Conservation (phyloP, 2,113 vertebrate species). For the Kryptolebias marmoratus region DNA sequence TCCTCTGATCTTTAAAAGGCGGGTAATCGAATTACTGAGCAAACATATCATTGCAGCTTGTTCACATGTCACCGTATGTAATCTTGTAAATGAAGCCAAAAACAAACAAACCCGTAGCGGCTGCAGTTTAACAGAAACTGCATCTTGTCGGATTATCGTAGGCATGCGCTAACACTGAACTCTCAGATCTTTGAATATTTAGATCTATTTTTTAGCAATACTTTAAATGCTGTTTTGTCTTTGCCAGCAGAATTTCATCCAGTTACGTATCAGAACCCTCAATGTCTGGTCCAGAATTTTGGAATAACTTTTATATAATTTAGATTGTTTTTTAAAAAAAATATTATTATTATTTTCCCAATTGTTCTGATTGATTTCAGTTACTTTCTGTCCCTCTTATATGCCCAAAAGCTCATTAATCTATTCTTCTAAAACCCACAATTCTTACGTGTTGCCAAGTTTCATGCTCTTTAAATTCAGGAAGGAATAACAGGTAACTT, state of each 20-base stretch:
- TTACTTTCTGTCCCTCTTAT: background rate
- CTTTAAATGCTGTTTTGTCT: background rate
- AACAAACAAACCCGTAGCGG: slow-evolving; percentile 44
- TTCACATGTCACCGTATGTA: slow-evolving; percentile 17
- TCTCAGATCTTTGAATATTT: slow-evolving; percentile 8
- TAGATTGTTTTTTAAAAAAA: background rate
- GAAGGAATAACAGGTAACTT: background rate
- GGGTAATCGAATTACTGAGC: slow-evolving; percentile 19
- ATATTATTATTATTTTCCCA: background rate
- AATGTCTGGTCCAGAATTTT: background rate
- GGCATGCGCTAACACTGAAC: slow-evolving; percentile 25
- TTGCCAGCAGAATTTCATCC: background rate
- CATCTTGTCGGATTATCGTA: slow-evolving; percentile 3
- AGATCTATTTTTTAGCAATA: slow-evolving; percentile 9
- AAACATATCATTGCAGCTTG: slow-evolving; percentile 12
- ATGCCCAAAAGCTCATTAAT: background rate
- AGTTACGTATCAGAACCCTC: background rate
- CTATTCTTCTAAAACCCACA: background rate
- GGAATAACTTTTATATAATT: background rate
- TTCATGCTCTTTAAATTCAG: slow-evolving; percentile 10
- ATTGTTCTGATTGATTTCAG: background rate
- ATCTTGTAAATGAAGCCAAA: slow-evolving; percentile 48
- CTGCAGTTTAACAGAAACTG: slow-evolving; percentile 5
- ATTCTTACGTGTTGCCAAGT: background rate
- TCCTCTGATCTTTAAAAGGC: slow-evolving; percentile 25